Conservation (phyloP, 2,113 vertebrate genomes). For the Heterotilapia buettikoferi region DNA sequence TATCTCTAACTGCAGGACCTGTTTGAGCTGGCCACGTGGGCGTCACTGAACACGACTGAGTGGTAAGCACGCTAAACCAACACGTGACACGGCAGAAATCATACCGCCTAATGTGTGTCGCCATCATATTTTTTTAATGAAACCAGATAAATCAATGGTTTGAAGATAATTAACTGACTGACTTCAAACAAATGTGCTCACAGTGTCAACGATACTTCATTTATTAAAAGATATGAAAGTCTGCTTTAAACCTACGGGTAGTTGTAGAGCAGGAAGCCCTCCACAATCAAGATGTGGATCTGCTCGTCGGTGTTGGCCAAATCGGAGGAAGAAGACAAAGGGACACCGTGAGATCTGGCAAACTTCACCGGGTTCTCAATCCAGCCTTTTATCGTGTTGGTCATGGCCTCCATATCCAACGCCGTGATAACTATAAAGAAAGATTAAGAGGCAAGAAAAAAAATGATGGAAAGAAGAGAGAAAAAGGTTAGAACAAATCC, state of each 20-base stretch:
- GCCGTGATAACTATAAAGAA: slow-evolving; percentile 71
- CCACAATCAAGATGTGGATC: slow-evolving; percentile 75
- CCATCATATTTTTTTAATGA: background rate
- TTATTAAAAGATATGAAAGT: background rate
- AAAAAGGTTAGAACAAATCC: background rate
- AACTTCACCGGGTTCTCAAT: slow-evolving; percentile 79
- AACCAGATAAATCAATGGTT: background rate
- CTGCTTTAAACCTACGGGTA: slow-evolving; percentile 55
- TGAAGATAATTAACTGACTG: background rate
- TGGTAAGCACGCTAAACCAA: background rate
- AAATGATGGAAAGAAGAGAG: background rate
- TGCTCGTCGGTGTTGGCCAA: slow-evolving; percentile 47
- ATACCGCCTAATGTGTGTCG: background rate
- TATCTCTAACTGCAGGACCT: slow-evolving; percentile 39
- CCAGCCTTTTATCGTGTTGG: slow-evolving; percentile 76
- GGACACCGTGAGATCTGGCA: slow-evolving; percentile 74
- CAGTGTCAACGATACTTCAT: background rate
- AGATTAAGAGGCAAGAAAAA: background rate
- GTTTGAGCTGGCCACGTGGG: background rate
- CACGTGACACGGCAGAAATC: background rate
- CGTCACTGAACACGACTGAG: background rate
- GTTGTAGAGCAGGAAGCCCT: slow-evolving; percentile 80
- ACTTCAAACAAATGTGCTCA: background rate
- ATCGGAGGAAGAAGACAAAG: slow-evolving; percentile 24
- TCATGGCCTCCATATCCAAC: slow-evolving; percentile 81